phyloP scores from a whole-genome alignment of 2,113 vertebrate species.

The Tragelaphus imberbis region DNA sequence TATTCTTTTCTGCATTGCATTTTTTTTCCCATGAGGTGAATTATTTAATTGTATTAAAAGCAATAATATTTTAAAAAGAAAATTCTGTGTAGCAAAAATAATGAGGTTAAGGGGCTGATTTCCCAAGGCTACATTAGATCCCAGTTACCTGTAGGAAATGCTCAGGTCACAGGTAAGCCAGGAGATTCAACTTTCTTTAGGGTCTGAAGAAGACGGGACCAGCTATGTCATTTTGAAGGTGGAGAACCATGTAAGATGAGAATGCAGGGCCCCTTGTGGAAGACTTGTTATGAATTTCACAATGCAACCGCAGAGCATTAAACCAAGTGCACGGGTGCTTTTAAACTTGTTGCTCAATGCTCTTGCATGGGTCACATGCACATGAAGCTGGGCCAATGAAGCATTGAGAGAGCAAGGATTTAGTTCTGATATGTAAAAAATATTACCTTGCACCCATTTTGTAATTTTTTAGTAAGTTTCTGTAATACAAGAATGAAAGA shows the following conservation, averaged over 20 bases:
- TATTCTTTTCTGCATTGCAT: not conserved
- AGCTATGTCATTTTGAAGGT: not conserved
- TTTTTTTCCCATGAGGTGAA: not conserved
- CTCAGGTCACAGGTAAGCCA: not conserved
- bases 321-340: fast-evolving
- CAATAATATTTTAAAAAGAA: not conserved
- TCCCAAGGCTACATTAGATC: not conserved
- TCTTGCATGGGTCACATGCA: not conserved
- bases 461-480: not conserved
- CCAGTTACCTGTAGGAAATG: not conserved
- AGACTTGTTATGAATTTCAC: not conserved
- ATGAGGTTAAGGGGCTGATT: not conserved
- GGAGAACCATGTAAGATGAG: not conserved
- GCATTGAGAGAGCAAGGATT: not conserved
- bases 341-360: not conserved
- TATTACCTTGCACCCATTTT: not conserved
- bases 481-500: not conserved
- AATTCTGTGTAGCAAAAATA: not conserved
- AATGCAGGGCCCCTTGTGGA: not conserved
- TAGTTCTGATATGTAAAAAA: not conserved
- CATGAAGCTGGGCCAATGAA: not conserved
- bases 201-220: not conserved
- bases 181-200: not conserved
- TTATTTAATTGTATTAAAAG: not conserved
- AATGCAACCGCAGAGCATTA: not conserved